A percentile compares a stretch with the other conserved stretches of the same genome.
Evolutionary conservation across 2,113 vertebrate species (phyloP).

Genomic region (Coryphaenoides rupestris): DNA sequence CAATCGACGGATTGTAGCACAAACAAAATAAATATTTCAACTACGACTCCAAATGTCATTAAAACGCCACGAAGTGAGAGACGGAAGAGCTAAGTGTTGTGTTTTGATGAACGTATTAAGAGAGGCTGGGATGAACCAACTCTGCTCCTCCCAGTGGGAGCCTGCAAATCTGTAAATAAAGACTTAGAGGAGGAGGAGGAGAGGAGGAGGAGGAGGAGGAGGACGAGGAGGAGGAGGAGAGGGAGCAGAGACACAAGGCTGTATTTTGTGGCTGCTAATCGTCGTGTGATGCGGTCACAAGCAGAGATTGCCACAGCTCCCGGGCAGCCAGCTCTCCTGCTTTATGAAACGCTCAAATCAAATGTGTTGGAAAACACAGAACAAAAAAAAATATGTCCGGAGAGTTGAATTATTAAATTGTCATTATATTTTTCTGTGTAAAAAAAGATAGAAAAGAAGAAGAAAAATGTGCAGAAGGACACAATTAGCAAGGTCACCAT

Average conservation of each 20-base stretch:
- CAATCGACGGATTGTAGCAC: no score
- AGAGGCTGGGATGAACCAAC: constrained; percentile 51
- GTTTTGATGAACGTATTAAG: constrained; percentile 46
- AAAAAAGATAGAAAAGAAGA: no score
- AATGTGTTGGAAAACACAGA: no score
- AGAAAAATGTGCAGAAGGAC: no score
- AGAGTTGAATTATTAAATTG: no score
- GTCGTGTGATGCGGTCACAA: constrained; percentile 56
- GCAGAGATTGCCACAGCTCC: constrained; percentile 48
- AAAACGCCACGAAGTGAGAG: constrained; percentile 30
- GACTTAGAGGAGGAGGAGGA: constrained; percentile 27
- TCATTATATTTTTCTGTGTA: no score
- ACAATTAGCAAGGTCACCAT: no score
- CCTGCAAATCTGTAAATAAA: constrained; percentile 62
- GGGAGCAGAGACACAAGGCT: constrained; percentile 32
- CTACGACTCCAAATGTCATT: no score
- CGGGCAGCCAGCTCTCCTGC: constrained; percentile 26
- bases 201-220: constrained; percentile 15
- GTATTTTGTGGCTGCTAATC: constrained; percentile 60
- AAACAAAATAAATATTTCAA: no score
- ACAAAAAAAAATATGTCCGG: no score
- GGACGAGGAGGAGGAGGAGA: neutral
- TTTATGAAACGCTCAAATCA: constrained; percentile 34
- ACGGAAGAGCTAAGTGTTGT: constrained; percentile 37
- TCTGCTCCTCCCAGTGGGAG: constrained; percentile 59